Percentiles rank a stretch among this genome's conserved stretches.
phyloP scores from a whole-genome alignment of 2,888 invertebrate species.

The Eupeodes luniger region DNA sequence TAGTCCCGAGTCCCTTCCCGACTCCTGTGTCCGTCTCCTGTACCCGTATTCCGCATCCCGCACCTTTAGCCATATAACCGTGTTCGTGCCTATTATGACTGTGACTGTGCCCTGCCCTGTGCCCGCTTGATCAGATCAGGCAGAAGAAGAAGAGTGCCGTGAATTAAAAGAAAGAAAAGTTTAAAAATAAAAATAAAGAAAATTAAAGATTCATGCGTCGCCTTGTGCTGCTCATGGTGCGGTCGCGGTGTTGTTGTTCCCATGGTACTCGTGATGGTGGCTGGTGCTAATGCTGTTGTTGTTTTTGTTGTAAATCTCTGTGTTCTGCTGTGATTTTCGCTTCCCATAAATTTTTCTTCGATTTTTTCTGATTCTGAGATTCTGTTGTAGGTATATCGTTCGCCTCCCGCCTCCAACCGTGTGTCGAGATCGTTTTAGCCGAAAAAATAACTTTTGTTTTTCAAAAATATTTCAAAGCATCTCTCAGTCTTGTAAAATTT shows the following conservation, averaged over 20 bases:
- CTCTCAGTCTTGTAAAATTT: constrained; percentile 36
- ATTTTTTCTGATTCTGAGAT: constrained; percentile 45
- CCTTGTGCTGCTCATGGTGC: constrained; percentile 10
- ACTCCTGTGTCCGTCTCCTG: not conserved
- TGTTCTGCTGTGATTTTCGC: constrained; percentile 55
- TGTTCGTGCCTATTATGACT: too few relatives aligned
- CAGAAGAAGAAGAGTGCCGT: constrained; percentile 30
- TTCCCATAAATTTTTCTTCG: constrained; percentile 70
- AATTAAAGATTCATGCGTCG: constrained; percentile 53
- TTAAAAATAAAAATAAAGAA: constrained; percentile 55
- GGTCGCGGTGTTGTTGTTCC: constrained; percentile 14
- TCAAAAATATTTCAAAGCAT: not conserved
- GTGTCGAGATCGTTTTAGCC: not conserved
- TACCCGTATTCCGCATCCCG: not conserved
- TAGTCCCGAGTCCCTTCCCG: not conserved
- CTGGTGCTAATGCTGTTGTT: constrained; percentile 18
- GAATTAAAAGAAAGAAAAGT: constrained; percentile 17
- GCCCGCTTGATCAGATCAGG: not conserved
- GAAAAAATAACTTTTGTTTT: constrained; percentile 40
- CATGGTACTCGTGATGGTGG: constrained; percentile 5
- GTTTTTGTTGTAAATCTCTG: constrained; percentile 42
- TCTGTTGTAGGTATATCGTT: not conserved
- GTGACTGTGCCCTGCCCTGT: not conserved
- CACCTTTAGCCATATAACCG: not conserved
- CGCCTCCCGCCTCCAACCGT: constrained; percentile 33